These are phyloP conservation scores for Macrocentrus cingulum DNA, from an alignment of 1,140 invertebrate species.

Conservation along the genomic window DNA sequence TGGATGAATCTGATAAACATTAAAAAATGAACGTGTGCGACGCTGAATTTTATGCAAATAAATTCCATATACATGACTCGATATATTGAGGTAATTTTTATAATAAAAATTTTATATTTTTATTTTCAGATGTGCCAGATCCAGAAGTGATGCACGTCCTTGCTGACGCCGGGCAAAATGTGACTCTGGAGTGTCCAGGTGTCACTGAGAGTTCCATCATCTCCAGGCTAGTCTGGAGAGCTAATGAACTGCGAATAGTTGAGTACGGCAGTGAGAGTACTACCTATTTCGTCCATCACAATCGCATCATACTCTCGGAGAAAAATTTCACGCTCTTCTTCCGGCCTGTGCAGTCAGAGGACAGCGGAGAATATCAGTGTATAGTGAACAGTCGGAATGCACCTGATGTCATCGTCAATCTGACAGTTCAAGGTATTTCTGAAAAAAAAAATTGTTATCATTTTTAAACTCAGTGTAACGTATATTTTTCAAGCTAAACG, in stretches of 20 bases:
- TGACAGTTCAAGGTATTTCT: conserved; percentile 70
- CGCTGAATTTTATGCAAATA: no score
- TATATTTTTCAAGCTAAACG: neutral
- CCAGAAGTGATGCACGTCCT: conserved; percentile 61
- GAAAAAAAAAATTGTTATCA: no score
- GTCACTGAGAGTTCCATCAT: conserved; percentile 67
- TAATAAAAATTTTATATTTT: neutral
- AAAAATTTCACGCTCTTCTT: conserved; percentile 68
- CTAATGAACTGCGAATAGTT: conserved; percentile 50
- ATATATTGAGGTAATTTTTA: neutral
- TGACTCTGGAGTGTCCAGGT: conserved; percentile 67
- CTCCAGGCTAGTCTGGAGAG: conserved; percentile 66
- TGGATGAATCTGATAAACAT: no score
- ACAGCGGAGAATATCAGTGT: conserved; percentile 69
- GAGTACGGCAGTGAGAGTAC: conserved; percentile 61
- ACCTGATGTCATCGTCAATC: conserved; percentile 65
- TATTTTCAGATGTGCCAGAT: conserved; percentile 58
- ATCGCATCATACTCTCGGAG: conserved; percentile 61
- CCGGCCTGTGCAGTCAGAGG: conserved; percentile 63
- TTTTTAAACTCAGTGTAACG: neutral
- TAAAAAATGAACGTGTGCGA: no score
- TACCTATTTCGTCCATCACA: conserved; percentile 59
- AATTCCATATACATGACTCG: no score
- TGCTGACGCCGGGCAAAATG: conserved; percentile 67
- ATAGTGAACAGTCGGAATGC: conserved; percentile 68